Percentiles rank a stretch among this genome's conserved stretches.
Conservation (phyloP, 92 coral and sea anemone genomes). For the Plumapathes pennacea region DNA sequence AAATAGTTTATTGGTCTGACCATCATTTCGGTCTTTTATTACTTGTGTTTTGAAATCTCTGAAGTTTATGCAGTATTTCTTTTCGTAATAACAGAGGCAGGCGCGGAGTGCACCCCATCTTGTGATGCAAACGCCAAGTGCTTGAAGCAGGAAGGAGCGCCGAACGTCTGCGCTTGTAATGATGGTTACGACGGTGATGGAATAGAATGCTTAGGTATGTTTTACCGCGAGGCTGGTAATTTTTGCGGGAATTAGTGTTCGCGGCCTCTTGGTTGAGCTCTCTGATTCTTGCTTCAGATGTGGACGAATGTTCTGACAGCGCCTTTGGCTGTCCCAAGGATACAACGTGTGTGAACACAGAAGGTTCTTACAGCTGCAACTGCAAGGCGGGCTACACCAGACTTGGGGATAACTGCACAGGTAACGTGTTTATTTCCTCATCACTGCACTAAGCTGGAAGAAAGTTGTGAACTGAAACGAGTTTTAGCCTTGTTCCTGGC, state of each 20-base stretch:
- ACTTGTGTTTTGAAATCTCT: no score
- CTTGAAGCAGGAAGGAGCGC: conserved; percentile 29
- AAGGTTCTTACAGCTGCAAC: conserved; percentile 26
- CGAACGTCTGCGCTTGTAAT: conserved; percentile 18
- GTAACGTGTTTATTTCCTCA: no score
- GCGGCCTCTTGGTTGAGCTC: no score
- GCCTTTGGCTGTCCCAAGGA: no score
- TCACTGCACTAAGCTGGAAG: no score
- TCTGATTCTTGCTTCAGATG: not conserved
- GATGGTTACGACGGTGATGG: conserved; percentile 47
- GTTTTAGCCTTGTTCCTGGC: no score
- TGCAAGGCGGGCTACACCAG: conserved; percentile 27
- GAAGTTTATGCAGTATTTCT: not conserved
- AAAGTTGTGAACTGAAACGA: no score
- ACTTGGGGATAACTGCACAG: conserved; percentile 30
- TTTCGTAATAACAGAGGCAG: not conserved
- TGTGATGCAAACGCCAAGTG: conserved; percentile 40
- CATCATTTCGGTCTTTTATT: no score
- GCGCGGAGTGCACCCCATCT: conserved; percentile 7
- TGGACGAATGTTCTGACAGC: conserved; percentile 1
- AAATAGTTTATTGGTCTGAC: no score
- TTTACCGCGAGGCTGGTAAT: no score
- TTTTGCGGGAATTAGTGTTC: not conserved
- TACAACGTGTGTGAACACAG: conserved; percentile 26
- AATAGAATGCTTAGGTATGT: conserved; percentile 24